Base-by-base conservation (phyloP, 2,888 invertebrate species). In the Xanthorhoe spadicearia region DNA sequence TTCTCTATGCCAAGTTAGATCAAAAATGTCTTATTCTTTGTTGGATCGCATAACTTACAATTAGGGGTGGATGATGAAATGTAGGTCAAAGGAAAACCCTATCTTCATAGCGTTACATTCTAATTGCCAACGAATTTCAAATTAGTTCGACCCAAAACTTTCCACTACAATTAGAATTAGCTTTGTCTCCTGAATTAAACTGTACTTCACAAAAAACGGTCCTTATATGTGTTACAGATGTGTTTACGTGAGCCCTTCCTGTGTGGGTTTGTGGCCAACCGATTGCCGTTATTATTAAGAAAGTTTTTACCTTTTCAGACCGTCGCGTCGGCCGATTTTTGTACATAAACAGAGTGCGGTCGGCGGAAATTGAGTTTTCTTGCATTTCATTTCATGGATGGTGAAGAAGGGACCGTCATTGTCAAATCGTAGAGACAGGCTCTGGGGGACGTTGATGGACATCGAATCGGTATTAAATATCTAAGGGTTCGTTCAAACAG, bases 341-440 rank as follows among this genome's bases (percentile, higher is more conserved):
- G 71, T 75, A 78, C 80, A 75, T 74, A 74, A 76, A 77, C 76
- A 77, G 73, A 77, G 74, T 64, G 74, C 77, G 79, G 77, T 72
- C 71, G 74, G 72, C 80, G 86, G 85, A 89, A 87, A 89, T 88
- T 85, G 83, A 80, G 79, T 87, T 85, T 81, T 77, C 79, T 79
- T 85, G 81, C 84, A 83, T 87, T 83, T 83, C 82, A 81, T 85
- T 87, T 83, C 75, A 80, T 77, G 84, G 75, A 70, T 77, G 76
- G 67, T 70, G 62, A 71, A 70, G 68, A 61, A 68, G 76, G 71
- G 71, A 61, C 61, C 72, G 72, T 70, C 76, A 79, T 81, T 83
- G 82, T 81, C 74, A 74, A 75, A 71, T 67, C 71, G 61, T 74
- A 68, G 70, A 74, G 66, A 66, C 59, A 72, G 65, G 69, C 77